phyloP scores from a whole-genome alignment of 2,797 vertebrate genomes.

The Hypotaenidia okinawae region DNA sequence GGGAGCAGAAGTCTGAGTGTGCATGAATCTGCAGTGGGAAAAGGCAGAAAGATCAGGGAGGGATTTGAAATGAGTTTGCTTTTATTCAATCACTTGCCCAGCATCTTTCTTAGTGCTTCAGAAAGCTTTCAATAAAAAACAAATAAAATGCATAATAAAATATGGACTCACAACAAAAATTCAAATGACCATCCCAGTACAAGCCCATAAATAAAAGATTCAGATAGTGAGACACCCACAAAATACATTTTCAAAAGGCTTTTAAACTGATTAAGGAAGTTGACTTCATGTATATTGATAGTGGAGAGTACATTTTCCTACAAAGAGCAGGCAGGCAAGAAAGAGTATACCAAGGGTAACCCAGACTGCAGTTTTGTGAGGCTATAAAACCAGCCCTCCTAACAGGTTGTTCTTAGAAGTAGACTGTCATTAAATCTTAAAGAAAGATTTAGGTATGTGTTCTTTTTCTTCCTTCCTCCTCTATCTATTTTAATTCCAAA shows the following conservation, averaged over 20 bases:
- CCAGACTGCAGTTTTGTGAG: not conserved
- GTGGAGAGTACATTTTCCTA: constrained; percentile 2
- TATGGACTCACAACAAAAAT: constrained; percentile 48
- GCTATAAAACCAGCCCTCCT: not conserved
- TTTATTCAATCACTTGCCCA: constrained; percentile 54
- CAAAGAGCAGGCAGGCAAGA: not conserved
- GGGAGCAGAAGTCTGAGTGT: not conserved
- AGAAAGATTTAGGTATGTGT: constrained; percentile 34
- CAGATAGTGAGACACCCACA: constrained; percentile 42
- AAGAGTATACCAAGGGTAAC: not conserved
- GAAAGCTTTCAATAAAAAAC: constrained; percentile 70
- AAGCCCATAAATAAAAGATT: constrained; percentile 70
- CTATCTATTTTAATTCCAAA: constrained; percentile 40
- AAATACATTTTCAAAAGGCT: constrained; percentile 67
- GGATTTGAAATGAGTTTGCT: constrained; percentile 34
- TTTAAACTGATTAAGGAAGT: constrained; percentile 72
- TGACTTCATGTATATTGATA: constrained; percentile 55
- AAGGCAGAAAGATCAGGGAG: not conserved
- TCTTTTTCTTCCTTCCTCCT: not conserved
- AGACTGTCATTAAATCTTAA: not conserved
- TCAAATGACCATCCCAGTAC: constrained; percentile 58
- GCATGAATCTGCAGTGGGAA: not conserved
- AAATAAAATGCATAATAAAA: constrained; percentile 72
- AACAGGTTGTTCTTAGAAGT: constrained; percentile 19
- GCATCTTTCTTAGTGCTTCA: constrained; percentile 43